Base-by-base conservation (phyloP, 2,113 vertebrate genomes). In the Erpornis zantholeuca region DNA sequence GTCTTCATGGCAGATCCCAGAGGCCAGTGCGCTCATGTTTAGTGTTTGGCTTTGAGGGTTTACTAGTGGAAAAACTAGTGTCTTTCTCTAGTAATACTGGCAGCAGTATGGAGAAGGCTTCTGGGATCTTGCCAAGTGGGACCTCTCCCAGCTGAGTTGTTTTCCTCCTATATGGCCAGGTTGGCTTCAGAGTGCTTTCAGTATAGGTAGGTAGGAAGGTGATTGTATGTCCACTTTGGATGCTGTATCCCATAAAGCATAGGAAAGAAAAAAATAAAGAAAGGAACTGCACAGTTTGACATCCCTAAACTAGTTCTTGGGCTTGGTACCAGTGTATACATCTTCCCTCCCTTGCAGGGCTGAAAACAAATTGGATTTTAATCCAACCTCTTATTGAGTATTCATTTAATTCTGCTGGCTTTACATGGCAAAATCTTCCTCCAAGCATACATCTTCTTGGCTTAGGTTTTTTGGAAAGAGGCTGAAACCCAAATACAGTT, bases 331-430 rank as follows among this genome's bases (percentile, higher is more conserved):
- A 29, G 5, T 19, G 9, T 72, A 8, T 25, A 9, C 12, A 10
- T 53, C 35, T 85, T 82, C 40, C 9, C 11, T 73, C 9, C 38
- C 23, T 69, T 60, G 18, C 68, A 54, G 50, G 17, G 35, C 28
- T 70, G 75, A 47, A 73, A 88, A 63, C 33, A 91, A 91, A 79
- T 33, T 53, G 35, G 23, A 90, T 91, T 95, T 87, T 90, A 96
- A 61, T 82, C 28, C 27, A 38, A 6, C 82, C 42, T 88, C 57
- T 81, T 47, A 35, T 57, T 16, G 82, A 82, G 40, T 76, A 82
- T 82, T 85, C 75, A 73, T 91, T 91, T 94, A 63, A 66, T 86
- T 95, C 64, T 77, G 11, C 36, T 83, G 59, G 31, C 59, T 93
- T 88, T 73, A 59, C 65, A 25, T 33, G 82, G 64, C 35, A 66